Evolutionary conservation across 2,113 vertebrate species (phyloP).

Genomic region (Gymnorhina tibicen): DNA sequence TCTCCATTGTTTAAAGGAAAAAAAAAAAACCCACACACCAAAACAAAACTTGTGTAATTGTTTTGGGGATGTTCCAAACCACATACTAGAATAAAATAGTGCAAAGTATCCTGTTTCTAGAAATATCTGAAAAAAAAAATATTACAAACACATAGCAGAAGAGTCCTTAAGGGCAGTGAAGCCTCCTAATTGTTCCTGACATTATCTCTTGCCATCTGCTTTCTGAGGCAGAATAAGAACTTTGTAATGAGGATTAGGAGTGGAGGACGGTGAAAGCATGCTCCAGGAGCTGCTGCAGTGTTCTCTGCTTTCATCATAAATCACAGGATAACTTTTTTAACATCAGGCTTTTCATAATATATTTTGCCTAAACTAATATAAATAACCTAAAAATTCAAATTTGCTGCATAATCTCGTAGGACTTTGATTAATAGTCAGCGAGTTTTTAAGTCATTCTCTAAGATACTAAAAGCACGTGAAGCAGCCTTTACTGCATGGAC

Average conservation of each 20-base stretch:
- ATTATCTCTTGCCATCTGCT: conserved; percentile 85
- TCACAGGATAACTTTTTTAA: neutral
- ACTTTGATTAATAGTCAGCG: neutral
- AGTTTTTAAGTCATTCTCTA: neutral
- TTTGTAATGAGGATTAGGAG: conserved; percentile 74
- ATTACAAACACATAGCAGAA: neutral
- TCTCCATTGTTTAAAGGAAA: neutral
- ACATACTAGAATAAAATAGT: neutral
- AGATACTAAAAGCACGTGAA: neutral
- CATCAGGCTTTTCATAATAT: neutral
- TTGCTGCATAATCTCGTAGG: neutral
- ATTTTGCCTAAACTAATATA: neutral
- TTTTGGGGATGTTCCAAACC: neutral
- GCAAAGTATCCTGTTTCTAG: neutral
- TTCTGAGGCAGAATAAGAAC: conserved; percentile 74
- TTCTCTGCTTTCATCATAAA: conserved; percentile 47
- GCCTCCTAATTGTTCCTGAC: conserved; percentile 77
- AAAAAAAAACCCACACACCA: neutral
- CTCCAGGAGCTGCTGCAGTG: conserved; percentile 72
- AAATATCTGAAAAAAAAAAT: neutral
- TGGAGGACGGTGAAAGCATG: conserved; percentile 53
- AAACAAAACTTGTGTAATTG: neutral
- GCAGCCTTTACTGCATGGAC: neutral
- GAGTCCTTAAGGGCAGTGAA: conserved; percentile 48
- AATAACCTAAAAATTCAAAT: neutral